A percentile compares a stretch with the other conserved stretches of the same genome.
These are phyloP conservation scores for Crotalus helleri DNA, from an alignment of 2,113 vertebrate species.

Conservation along the genomic window DNA sequence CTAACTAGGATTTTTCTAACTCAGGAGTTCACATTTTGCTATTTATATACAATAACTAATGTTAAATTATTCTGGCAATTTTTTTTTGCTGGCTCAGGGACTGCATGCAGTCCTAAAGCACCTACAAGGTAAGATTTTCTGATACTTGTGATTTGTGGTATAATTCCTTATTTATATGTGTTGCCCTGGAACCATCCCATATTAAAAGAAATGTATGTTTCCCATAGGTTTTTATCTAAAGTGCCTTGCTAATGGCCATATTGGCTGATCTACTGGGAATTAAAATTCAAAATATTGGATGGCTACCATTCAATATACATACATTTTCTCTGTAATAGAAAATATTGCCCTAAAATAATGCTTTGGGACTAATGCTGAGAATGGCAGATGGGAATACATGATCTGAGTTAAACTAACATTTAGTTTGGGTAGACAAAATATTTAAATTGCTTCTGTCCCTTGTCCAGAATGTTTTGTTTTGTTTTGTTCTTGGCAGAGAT, in stretches of 20 bases:
- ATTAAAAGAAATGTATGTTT: background rate
- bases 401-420: background rate
- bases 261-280: background rate
- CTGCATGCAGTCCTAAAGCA: background rate
- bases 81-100: background rate
- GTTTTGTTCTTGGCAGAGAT: background rate
- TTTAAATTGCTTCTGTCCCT: background rate
- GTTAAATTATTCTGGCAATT: background rate
- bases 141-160: background rate
- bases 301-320: background rate
- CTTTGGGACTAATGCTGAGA: background rate
- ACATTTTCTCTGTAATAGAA: background rate
- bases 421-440: background rate
- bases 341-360: background rate
- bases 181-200: background rate
- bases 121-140: background rate
- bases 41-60: background rate
- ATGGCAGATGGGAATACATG: background rate
- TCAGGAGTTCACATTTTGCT: background rate
- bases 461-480: background rate
- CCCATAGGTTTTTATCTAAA: background rate
- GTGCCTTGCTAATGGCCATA: background rate
- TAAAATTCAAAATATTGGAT: background rate
- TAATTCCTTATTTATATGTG: background rate
- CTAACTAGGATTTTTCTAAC: background rate